phyloP scores from a whole-genome alignment of 2,888 invertebrate species.

The Tenthredo livida region DNA sequence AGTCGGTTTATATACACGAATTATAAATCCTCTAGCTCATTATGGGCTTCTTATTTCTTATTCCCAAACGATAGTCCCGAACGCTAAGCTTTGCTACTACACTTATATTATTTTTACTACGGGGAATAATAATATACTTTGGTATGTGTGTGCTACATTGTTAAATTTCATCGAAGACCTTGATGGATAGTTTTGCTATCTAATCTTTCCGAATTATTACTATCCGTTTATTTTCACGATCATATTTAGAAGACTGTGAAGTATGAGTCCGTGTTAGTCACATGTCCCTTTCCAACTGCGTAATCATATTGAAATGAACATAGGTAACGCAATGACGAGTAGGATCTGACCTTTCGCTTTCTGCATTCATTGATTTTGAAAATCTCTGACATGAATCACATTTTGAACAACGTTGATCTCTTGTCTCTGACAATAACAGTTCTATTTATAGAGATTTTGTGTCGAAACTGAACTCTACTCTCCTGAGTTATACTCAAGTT shows the following conservation, averaged over 20 bases:
- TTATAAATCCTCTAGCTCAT: background rate
- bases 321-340: too few relatives aligned
- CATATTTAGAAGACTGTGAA: too few relatives aligned
- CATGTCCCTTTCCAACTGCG: background rate
- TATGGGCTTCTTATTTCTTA: slow-evolving; percentile 57
- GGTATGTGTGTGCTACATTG: slow-evolving; percentile 64
- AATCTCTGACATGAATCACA: background rate
- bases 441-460: background rate
- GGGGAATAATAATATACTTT: slow-evolving; percentile 68
- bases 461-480: background rate
- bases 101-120: slow-evolving; percentile 60
- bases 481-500: background rate
- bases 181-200: slow-evolving; percentile 61
- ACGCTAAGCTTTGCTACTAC: slow-evolving; percentile 61
- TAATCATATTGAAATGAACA: background rate
- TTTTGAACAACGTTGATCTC: background rate
- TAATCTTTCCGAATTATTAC: background rate
- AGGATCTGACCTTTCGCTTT: background rate
- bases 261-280: background rate
- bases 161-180: slow-evolving; percentile 63
- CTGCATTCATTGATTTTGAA: background rate
- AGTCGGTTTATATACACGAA: slow-evolving; percentile 13
- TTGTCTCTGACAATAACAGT: background rate
- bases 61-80: slow-evolving; percentile 61
- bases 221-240: background rate